Conservation (phyloP, 2,113 vertebrate genomes). For the Hiodon tergisus region DNA sequence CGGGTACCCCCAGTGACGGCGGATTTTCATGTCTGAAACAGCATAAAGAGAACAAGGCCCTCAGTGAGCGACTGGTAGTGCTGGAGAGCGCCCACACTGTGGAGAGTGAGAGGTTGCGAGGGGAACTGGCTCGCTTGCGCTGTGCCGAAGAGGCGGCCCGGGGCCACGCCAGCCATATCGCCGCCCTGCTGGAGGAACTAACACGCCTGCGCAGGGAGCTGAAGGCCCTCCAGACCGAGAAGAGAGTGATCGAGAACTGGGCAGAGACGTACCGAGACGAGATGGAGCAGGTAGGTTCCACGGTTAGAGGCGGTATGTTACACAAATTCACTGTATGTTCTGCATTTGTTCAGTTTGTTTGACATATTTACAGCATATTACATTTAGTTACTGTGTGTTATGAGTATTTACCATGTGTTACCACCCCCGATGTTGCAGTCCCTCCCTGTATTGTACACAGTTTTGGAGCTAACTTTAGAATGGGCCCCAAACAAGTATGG, state of each 20-base stretch:
- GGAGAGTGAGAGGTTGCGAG: slow-evolving; percentile 73
- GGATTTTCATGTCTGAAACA: slow-evolving; percentile 41
- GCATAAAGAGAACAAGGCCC: slow-evolving; percentile 85
- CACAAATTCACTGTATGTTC: no score
- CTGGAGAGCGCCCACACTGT: slow-evolving; percentile 59
- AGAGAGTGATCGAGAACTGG: slow-evolving; percentile 65
- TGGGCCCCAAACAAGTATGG: neutral
- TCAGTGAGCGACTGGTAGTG: slow-evolving; percentile 71
- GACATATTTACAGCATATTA: no score
- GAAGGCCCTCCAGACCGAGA: slow-evolving; percentile 67
- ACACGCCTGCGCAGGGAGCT: slow-evolving; percentile 75
- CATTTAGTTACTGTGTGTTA: no score
- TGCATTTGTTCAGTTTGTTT: no score
- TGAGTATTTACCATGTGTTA: neutral
- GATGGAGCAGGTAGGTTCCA: slow-evolving; percentile 65
- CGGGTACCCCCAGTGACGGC: neutral
- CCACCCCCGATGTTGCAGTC: neutral
- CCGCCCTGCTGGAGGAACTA: slow-evolving; percentile 83
- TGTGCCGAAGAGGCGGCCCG: slow-evolving; percentile 72
- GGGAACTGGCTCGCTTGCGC: slow-evolving; percentile 71
- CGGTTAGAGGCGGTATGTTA: neutral
- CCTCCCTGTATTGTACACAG: neutral
- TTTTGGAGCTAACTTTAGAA: neutral
- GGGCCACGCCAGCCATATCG: slow-evolving; percentile 61
- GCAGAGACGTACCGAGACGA: slow-evolving; percentile 69